Base-by-base conservation (phyloP, 92 coral and sea anemone species). In the Virgularia gustaviana region DNA sequence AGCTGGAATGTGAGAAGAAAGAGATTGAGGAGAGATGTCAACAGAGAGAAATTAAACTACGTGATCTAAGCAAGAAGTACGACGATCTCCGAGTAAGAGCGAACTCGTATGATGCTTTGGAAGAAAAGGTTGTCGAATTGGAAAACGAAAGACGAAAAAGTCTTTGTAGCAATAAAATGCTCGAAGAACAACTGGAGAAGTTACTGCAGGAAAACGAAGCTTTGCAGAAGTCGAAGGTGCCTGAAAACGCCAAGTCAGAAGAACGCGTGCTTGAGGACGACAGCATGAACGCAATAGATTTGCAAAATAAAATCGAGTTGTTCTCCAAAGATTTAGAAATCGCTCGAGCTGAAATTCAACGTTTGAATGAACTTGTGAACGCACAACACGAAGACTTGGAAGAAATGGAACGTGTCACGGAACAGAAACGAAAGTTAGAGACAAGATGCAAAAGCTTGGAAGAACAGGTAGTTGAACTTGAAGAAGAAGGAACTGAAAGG, bases 101-200 rank as follows among this genome's bases (percentile, higher is more conserved):
- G 47, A 95, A 83, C 1, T 81, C 84, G 33, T 89, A 84, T 57
- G 96, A 94, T 43, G 72, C 78, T 1, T 77, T 94, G 3, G 99
- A 94, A 51, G 96, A 94, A 42, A 94, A 89, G 49, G 80, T 89
- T 53, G 85, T 81, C 63, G 80, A 74, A 8, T 79, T 85, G 43
- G 96, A 89, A 67, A 73, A 91, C 54, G 99, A 94, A 61, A 85
- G 86, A 73, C 89, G 85, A 57, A 88, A 79, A 6, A 41, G 67
- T 15, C 52, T 65, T 18, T 67, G 61, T 8, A 57, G 59, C 16
- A 84, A 77, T 3, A 62, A 85, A 47, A 64, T 56, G 28, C 53
- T 94, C 70, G 90, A 94, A 57, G 81, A 82, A 22, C 82, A 89
- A 73, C 81, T 77, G 10, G 80, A 63, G 51, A 45, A 74, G 5